These are phyloP conservation scores for Ectropis grisescens DNA, from an alignment of 1,140 invertebrate genomes.

Conservation along the genomic window DNA sequence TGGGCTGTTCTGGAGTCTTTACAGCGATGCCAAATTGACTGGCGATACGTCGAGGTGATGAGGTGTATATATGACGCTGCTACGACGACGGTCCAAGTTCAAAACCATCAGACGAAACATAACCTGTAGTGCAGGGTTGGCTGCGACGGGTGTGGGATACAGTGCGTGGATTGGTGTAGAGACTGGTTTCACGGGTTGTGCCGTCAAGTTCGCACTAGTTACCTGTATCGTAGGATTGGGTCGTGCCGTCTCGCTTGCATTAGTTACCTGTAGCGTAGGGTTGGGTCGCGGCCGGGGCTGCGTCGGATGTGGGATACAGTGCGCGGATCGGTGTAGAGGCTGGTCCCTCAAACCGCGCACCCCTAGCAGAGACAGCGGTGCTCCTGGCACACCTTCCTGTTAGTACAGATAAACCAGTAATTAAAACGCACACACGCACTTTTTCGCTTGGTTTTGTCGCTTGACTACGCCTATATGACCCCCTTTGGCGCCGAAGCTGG, in stretches of 20 bases:
- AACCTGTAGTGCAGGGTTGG: slow-evolving; percentile 53
- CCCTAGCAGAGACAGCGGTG: slow-evolving; percentile 41
- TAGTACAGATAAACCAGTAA: slow-evolving; percentile 6
- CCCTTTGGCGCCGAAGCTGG: too few species aligned
- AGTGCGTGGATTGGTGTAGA: slow-evolving; percentile 58
- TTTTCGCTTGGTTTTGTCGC: too few species aligned
- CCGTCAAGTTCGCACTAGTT: not conserved
- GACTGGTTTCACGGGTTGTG: slow-evolving; percentile 49
- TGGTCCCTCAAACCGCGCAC: slow-evolving; percentile 50
- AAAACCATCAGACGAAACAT: too few species aligned
- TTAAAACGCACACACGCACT: too few species aligned
- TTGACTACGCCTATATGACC: too few species aligned
- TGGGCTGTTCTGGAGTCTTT: too few species aligned
- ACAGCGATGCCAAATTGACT: too few species aligned
- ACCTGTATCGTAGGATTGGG: slow-evolving; percentile 52
- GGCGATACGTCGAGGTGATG: too few species aligned
- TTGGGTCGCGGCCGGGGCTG: slow-evolving; percentile 37
- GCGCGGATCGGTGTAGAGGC: slow-evolving; percentile 57
- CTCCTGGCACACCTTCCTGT: slow-evolving; percentile 38
- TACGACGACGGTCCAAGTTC: too few species aligned
- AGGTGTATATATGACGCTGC: too few species aligned
- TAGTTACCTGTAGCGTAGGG: slow-evolving; percentile 42
- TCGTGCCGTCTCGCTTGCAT: slow-evolving; percentile 13
- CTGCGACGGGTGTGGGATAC: slow-evolving; percentile 54
- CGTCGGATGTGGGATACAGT: slow-evolving; percentile 58